phyloP scores from a whole-genome alignment of 2,888 invertebrate genomes.

The Diachrysia chrysitis region DNA sequence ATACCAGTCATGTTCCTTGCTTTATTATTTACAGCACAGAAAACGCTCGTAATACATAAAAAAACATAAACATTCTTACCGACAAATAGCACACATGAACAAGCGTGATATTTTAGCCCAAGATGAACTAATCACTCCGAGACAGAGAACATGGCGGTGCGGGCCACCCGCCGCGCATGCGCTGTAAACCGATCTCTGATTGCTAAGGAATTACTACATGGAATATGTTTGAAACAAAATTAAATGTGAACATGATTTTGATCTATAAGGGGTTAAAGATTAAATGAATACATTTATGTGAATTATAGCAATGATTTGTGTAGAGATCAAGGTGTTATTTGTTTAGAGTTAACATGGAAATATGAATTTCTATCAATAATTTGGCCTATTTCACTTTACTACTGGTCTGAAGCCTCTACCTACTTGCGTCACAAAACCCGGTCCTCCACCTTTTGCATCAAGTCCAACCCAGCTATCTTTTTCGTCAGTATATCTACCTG shows the following conservation, averaged over 20 bases:
- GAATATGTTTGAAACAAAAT: constrained; percentile 15
- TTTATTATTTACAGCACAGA: neutral
- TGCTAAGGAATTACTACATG: constrained; percentile 42
- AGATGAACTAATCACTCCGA: constrained; percentile 53
- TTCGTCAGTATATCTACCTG: too few relatives aligned
- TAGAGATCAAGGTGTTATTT: neutral
- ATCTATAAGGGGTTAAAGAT: constrained; percentile 20
- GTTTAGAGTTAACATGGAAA: too few relatives aligned
- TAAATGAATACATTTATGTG: neutral
- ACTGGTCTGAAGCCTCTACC: too few relatives aligned
- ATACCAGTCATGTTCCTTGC: neutral
- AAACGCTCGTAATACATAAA: constrained; percentile 15
- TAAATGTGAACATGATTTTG: constrained; percentile 23
- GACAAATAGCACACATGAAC: constrained; percentile 49
- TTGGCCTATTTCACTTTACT: too few relatives aligned
- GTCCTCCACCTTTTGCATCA: too few relatives aligned
- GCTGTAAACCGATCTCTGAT: constrained; percentile 39
- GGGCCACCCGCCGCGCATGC: constrained; percentile 56
- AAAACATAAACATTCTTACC: constrained; percentile 32
- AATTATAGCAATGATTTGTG: neutral
- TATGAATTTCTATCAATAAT: too few relatives aligned
- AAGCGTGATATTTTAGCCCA: constrained; percentile 38
- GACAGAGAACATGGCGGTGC: constrained; percentile 46
- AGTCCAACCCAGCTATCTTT: too few relatives aligned
- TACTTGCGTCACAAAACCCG: too few relatives aligned